Evolutionary conservation across 2,113 vertebrate genomes (phyloP).

Genomic region (Microcebus griseorufus): DNA sequence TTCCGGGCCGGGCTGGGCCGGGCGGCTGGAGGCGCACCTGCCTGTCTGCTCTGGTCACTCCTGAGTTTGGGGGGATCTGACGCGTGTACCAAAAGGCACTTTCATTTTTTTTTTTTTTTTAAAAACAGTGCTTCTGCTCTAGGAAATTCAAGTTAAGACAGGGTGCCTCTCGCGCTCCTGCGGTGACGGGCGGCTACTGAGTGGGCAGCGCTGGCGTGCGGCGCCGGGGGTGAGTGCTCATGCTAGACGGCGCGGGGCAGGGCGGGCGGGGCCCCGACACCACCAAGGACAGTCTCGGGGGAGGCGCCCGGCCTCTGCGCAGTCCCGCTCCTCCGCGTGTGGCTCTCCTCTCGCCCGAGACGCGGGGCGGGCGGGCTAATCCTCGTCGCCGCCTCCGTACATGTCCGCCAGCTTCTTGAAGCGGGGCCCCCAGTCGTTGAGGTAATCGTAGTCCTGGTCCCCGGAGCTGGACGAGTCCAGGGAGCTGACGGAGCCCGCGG

Average conservation of each 20-base stretch:
- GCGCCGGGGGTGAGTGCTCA: constrained; percentile 83
- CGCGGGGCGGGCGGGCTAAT: constrained; percentile 85
- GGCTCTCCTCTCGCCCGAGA: constrained; percentile 57
- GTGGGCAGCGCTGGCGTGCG: constrained; percentile 83
- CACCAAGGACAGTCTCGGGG: constrained; percentile 87
- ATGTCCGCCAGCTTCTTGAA: constrained; percentile 99
- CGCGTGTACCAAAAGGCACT: constrained; percentile 94
- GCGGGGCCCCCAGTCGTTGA: constrained; percentile 98
- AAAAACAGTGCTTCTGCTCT: constrained; percentile 97
- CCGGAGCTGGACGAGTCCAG: constrained; percentile 97
- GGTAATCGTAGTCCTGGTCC: constrained; percentile 98
- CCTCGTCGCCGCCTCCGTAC: constrained; percentile 96
- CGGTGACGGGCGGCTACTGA: constrained; percentile 82
- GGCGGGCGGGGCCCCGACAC: constrained; percentile 76
- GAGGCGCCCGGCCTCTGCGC: constrained; percentile 85
- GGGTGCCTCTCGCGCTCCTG: constrained; percentile 89
- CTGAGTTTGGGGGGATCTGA: constrained; percentile 95
- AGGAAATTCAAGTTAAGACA: constrained; percentile 95
- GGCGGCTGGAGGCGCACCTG: constrained; percentile 72
- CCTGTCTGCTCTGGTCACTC: constrained; percentile 87
- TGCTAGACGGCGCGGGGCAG: constrained; percentile 85
- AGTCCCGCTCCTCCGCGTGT: constrained; percentile 85
- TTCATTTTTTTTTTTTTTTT: constrained; percentile 87
- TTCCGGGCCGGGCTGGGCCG: constrained; percentile 72
- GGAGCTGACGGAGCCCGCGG: constrained; percentile 96